Percentiles rank a stretch among this genome's conserved stretches.
phyloP scores from a whole-genome alignment of 92 coral and sea anemone species.

The Micromussa lordhowensis region DNA sequence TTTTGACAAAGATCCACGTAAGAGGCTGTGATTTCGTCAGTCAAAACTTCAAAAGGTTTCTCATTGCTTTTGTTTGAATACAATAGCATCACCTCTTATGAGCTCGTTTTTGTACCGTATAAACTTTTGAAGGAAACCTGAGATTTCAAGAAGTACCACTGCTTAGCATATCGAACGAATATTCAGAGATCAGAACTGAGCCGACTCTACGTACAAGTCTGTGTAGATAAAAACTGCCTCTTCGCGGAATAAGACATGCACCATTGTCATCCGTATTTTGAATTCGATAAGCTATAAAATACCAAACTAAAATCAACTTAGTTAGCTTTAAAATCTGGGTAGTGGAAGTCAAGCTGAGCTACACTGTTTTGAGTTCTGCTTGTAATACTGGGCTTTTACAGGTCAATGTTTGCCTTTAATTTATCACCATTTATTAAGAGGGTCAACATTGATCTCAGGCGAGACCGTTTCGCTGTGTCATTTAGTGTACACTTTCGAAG shows the following conservation, averaged over 20 bases:
- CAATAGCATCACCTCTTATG: constrained; percentile 1
- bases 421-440: constrained; percentile 14
- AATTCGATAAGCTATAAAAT: background rate
- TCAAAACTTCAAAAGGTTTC: constrained; percentile 5
- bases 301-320: constrained; percentile 3
- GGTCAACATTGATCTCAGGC: constrained; percentile 18
- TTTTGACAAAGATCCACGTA: background rate
- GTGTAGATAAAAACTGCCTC: background rate
- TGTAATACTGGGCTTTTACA: constrained; percentile 7
- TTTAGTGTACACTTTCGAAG: constrained; percentile 1
- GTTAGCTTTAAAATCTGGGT: background rate
- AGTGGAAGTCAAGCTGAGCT: background rate
- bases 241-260: background rate
- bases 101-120: background rate
- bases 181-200: background rate
- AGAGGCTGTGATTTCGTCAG: constrained; percentile 4
- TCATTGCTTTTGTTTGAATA: constrained; percentile 20
- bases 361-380: background rate
- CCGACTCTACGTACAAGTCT: background rate
- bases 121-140: background rate
- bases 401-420: background rate
- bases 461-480: background rate
- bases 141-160: background rate
- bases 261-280: background rate
- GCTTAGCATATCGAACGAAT: background rate